Evolutionary conservation across 2,113 vertebrate genomes (phyloP), one percentile per base, ranked within the genome.

Genomic region (Antechinus flavipes): DNA sequence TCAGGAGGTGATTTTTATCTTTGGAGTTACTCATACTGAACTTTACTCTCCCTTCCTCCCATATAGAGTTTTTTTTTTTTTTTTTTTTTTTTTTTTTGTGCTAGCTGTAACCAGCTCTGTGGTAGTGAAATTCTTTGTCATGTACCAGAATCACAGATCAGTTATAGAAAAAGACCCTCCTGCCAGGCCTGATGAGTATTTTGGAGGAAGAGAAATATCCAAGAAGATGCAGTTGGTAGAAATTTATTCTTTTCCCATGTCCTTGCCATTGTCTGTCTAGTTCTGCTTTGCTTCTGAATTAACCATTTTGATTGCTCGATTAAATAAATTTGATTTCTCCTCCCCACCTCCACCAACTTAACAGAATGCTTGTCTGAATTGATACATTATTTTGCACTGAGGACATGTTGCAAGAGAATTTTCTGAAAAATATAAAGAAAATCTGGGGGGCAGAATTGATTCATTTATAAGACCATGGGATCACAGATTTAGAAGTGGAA

Each of bases 131-230:
- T 95, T 98, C 97, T 98, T 98, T 98, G 98, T 99, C 98, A 96
- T 97, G 91, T 98, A 97, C 98, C 98, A 98, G 96, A 97, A 97
- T 98, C 96, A 98, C 97, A 98, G 98, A 96, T 98, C 98, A 98
- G 98, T 98, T 98, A 98, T 98, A 42, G n/a, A 42, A 42, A 42
- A 84, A 84, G n/a, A 84, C n/a, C 68, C n/a, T 84, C 68, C 68
- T 84, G 68, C 68, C 68, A 84, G n/a, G 68, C 98, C 98, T 98
- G 95, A 93, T 97, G n/a, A 84, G 68, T 96, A 97, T 98, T 98
- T 98, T 98, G 91, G 97, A 93, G 95, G 96, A 97, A 97, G 98
- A 97, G 97, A 98, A 97, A 97, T 96, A 95, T 98, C 92, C 95
- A 96, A 89, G 95, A 94, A 96, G 76, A 96, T 91, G 91, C 68